Base-by-base conservation (phyloP, 53 echinoderm and acorn worm genomes). In the Astropecten irregularis region DNA sequence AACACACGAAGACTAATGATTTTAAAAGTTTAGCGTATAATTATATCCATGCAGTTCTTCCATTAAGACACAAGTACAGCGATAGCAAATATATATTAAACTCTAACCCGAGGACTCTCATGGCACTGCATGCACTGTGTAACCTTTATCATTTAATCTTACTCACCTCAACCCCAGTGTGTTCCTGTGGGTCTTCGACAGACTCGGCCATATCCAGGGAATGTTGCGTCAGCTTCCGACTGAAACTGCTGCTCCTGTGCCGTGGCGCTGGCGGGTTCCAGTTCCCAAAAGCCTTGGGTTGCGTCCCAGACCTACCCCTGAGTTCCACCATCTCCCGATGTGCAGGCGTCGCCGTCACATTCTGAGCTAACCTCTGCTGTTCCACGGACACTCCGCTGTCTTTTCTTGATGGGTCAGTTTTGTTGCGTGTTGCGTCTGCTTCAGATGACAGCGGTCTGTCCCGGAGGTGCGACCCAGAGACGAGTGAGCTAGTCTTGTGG, bases 131-230 rank as follows among this genome's bases (percentile, higher is more conserved):
- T n/a, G n/a, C n/a, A n/a, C n/a, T n/a, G n/a, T n/a, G n/a, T n/a
- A 15, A 49, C 14, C 15, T n/a, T n/a, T n/a, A n/a, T n/a, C n/a
- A n/a, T n/a, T n/a, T n/a, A n/a, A n/a, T 10, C n/a, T 18, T 1
- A 63, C 13, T 29, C 72, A 92, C 92, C 92, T 92, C 92, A 28
- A 92, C 68, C 19, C 92, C 92, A 13, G 92, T 92, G 35, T 92
- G 92, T 15, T 55, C 82, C 31, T 62, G 21, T 3, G 40, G 55
- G 23, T 76, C 77, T 44, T 35, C 83, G 11, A 82, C 31, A 36
- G 23, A 46, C 40, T 83, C 40, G 34, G 71, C 87, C 34, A 85
- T 82, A 40, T 92, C 92, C 71, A 92, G 32, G 1, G 92, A 92
- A 54, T 92, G 92, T 32, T 89, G 83, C 5, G 92, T 92, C 4